Percentiles rank a stretch among this genome's conserved stretches.
These are phyloP conservation scores for Chaetogeoica ovagalla DNA, from an alignment of 2,888 invertebrate genomes.

Conservation along the genomic window DNA sequence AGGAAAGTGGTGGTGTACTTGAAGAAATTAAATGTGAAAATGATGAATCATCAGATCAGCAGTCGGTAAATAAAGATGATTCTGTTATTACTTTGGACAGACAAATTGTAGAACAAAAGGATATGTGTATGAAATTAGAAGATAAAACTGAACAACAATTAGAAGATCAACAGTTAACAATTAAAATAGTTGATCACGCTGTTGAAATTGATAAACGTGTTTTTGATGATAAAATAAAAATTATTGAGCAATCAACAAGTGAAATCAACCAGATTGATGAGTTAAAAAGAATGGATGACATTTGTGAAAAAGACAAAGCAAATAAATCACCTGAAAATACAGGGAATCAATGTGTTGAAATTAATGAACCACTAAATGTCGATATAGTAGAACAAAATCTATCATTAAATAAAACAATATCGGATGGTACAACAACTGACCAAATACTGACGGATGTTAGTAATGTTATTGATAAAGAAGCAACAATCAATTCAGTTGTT, in stretches of 20 bases:
- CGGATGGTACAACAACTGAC: not conserved
- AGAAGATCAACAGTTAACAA: not conserved
- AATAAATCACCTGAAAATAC: not conserved
- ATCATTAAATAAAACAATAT: not conserved
- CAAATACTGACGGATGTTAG: not conserved
- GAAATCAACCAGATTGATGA: not conserved
- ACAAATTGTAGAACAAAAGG: not conserved
- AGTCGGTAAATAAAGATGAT: not conserved
- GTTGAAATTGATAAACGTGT: not conserved
- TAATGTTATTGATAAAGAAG: constrained; percentile 1
- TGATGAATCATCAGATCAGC: not conserved
- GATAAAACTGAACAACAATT: not conserved
- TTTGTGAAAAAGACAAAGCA: not conserved
- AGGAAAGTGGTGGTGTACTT: not conserved
- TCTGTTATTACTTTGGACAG: not conserved
- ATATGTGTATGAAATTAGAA: not conserved
- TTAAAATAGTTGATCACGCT: not conserved
- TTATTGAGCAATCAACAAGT: not conserved
- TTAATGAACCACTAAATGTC: constrained; percentile 8
- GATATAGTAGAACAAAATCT: not conserved
- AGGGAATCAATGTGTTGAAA: not conserved
- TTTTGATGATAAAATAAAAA: not conserved
- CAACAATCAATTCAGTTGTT: not conserved
- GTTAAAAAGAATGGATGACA: not conserved
- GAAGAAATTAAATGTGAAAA: not conserved